Conservation (phyloP, 2,888 invertebrate genomes). For the Cheilosia scutellata region DNA sequence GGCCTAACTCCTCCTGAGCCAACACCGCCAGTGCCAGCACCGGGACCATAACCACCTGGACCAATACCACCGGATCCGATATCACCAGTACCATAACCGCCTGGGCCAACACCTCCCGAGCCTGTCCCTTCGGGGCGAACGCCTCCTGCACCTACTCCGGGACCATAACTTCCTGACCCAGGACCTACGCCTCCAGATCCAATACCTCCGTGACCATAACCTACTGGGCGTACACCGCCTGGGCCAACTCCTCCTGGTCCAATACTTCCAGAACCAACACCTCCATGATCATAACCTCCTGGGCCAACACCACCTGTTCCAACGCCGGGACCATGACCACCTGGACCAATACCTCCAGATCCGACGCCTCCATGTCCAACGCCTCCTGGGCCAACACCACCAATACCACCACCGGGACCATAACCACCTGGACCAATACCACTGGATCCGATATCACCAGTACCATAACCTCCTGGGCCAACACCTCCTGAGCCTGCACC, state of each 20-base stretch:
- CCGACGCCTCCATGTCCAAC: constrained; percentile 13
- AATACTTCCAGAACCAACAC: constrained; percentile 49
- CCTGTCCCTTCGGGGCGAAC: constrained; percentile 53
- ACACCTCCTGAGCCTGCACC: constrained; percentile 52
- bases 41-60: constrained; percentile 33
- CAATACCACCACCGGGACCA: constrained; percentile 33
- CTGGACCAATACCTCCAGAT: no score
- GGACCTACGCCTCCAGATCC: constrained; percentile 41
- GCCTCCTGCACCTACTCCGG: constrained; percentile 31
- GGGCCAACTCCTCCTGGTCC: constrained; percentile 48
- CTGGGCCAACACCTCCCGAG: constrained; percentile 35
- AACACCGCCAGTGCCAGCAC: constrained; percentile 48
- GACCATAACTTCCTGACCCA: constrained; percentile 35
- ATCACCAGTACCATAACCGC: constrained; percentile 43
- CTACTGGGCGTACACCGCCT: constrained; percentile 44
- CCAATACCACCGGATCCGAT: no score
- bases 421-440: constrained; percentile 37
- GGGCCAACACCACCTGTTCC: no score
- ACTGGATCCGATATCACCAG: constrained; percentile 49
- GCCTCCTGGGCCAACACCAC: constrained; percentile 40
- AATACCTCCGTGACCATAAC: constrained; percentile 48
- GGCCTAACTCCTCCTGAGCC: constrained; percentile 34
- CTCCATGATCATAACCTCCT: no score
- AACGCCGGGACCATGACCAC: no score
- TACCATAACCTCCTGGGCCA: constrained; percentile 1